A percentile compares a stretch with the other conserved stretches of the same genome.
Conservation (phyloP, 2,797 vertebrate genomes). For the Columba guinea region DNA sequence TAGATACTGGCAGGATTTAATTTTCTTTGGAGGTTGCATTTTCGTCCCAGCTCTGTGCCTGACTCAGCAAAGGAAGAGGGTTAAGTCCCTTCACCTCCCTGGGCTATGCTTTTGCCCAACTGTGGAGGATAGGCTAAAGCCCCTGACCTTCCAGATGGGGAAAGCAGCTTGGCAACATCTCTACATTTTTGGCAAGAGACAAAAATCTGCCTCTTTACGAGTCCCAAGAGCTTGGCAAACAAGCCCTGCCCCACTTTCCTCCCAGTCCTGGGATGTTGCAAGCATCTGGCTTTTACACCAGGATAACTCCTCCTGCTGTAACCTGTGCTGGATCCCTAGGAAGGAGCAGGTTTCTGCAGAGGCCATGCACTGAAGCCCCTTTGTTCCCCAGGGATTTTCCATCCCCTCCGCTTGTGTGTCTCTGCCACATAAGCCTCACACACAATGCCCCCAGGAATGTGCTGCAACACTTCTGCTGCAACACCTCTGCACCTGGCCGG, state of each 20-base stretch:
- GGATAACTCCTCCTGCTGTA: neutral
- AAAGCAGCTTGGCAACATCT: fast-evolving
- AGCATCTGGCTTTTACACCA: neutral
- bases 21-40: neutral
- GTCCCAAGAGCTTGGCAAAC: neutral
- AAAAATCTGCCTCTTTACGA: neutral
- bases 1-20: neutral
- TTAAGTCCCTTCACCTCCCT: neutral
- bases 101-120: neutral
- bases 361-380: neutral
- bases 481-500: neutral
- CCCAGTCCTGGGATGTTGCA: neutral
- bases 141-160: neutral
- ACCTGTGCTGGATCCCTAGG: fast-evolving
- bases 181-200: neutral
- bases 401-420: neutral
- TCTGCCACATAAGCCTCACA: neutral
- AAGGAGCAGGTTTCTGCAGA: neutral
- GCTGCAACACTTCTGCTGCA: neutral
- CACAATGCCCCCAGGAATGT: neutral
- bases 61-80: neutral
- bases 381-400: slow-evolving; percentile 1
- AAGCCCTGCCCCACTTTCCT: neutral
- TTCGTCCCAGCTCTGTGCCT: neutral
- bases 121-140: neutral